phyloP scores from a whole-genome alignment of 37 sponge, comb jelly and placozoan genomes.

The Beroe ovata region DNA sequence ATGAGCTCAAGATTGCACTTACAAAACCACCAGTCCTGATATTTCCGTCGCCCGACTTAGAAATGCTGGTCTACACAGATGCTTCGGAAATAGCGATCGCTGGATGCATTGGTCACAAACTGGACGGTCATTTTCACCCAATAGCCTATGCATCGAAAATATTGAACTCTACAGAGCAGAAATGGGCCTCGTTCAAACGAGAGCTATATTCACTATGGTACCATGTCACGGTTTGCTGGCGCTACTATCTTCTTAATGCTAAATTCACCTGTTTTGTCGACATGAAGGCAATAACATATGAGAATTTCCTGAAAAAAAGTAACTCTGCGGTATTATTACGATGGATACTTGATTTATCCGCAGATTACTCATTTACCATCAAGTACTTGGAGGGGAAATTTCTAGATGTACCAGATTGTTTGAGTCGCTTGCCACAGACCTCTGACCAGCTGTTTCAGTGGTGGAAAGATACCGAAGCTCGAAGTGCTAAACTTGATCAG shows the following conservation, averaged over 20 bases:
- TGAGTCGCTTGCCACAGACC: background rate
- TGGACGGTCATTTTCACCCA: constrained; percentile 67
- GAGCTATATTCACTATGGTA: constrained; percentile 41
- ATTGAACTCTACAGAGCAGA: constrained; percentile 69
- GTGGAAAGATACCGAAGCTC: background rate
- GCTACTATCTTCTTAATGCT: constrained; percentile 15
- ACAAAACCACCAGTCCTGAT: constrained; percentile 69
- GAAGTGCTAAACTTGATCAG: too few species aligned
- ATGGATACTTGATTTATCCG: constrained; percentile 3
- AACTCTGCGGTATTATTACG: background rate
- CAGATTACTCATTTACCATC: too few species aligned
- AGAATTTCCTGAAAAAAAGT: constrained; percentile 2
- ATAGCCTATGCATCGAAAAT: constrained; percentile 70
- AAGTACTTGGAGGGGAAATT: background rate
- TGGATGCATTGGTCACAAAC: constrained; percentile 69
- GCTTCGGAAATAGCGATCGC: constrained; percentile 73
- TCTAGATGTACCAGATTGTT: constrained; percentile 9
- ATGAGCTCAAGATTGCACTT: constrained; percentile 68
- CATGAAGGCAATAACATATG: constrained; percentile 18
- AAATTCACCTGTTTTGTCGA: constrained; percentile 35
- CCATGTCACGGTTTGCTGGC: constrained; percentile 18
- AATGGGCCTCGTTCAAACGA: constrained; percentile 26
- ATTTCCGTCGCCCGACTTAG: constrained; percentile 67
- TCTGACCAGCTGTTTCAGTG: background rate
- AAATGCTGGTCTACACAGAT: constrained; percentile 74